Percentiles rank a stretch among this genome's conserved stretches.
Conservation (phyloP, 2,797 vertebrate species). For the Synaphobranchus kaupii region DNA sequence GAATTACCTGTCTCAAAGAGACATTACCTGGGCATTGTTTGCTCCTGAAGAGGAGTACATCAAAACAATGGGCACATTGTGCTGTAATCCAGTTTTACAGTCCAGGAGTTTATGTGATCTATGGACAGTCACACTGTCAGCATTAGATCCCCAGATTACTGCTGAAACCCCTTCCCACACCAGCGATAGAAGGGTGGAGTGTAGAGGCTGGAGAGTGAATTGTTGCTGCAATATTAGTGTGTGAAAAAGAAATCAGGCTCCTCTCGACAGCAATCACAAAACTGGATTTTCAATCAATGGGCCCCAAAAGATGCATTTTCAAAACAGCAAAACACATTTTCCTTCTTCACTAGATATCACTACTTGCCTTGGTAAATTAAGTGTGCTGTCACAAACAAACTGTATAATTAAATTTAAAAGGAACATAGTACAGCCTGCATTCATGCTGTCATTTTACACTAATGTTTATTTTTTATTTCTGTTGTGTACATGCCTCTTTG, state of each 20-base stretch:
- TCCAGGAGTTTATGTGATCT: neutral
- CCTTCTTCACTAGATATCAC: neutral
- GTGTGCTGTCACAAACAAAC: neutral
- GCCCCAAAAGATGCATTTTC: conserved; percentile 1
- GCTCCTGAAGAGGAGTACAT: conserved; percentile 18
- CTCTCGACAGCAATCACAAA: neutral
- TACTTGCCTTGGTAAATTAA: neutral
- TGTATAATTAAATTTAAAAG: no score
- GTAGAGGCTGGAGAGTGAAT: neutral
- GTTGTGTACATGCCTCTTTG: neutral
- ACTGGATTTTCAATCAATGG: neutral
- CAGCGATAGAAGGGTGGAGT: neutral
- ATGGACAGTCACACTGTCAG: neutral
- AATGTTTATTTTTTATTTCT: neutral
- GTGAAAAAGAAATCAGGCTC: neutral
- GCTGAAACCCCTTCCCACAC: neutral
- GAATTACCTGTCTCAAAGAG: conserved; percentile 16
- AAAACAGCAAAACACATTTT: neutral
- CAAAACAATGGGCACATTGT: neutral
- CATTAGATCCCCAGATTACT: neutral
- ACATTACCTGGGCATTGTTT: neutral
- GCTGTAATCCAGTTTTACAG: neutral
- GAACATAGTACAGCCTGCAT: no score
- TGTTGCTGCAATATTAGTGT: neutral
- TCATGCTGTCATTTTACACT: no score